phyloP scores from a whole-genome alignment of 2,113 vertebrate genomes.

The Coturnix japonica region DNA sequence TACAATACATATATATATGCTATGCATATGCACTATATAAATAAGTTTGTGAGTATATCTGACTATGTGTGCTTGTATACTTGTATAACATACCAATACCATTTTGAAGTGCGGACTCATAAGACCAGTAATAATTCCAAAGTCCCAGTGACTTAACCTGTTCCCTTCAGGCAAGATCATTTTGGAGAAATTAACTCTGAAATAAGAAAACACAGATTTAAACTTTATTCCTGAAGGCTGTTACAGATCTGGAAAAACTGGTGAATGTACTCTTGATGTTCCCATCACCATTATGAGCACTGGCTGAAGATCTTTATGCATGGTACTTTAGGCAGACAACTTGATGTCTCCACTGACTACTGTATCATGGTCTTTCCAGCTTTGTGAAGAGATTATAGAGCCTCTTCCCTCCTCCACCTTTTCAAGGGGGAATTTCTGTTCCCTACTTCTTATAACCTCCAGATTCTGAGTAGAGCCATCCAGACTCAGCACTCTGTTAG shows the following conservation, averaged over 20 bases:
- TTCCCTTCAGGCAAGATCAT: constrained; percentile 16
- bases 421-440: not conserved
- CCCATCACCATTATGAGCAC: not conserved
- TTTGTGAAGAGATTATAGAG: not conserved
- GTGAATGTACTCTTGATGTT: not conserved
- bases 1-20: not conserved
- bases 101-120: not conserved
- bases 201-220: constrained; percentile 51
- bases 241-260: not conserved
- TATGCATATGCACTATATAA: not conserved
- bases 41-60: not conserved
- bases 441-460: not conserved
- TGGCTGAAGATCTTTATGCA: not conserved
- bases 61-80: too few relatives aligned
- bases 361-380: not conserved
- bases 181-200: constrained; percentile 59
- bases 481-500: constrained; percentile 20
- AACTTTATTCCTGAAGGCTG: constrained; percentile 20
- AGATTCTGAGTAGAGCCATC: not conserved
- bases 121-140: not conserved
- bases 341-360: not conserved
- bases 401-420: not conserved
- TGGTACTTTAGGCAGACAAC: not conserved
- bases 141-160: constrained; percentile 14
- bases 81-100: not conserved